Conservation (phyloP, 2,888 invertebrate genomes). For the Thereva unica region DNA sequence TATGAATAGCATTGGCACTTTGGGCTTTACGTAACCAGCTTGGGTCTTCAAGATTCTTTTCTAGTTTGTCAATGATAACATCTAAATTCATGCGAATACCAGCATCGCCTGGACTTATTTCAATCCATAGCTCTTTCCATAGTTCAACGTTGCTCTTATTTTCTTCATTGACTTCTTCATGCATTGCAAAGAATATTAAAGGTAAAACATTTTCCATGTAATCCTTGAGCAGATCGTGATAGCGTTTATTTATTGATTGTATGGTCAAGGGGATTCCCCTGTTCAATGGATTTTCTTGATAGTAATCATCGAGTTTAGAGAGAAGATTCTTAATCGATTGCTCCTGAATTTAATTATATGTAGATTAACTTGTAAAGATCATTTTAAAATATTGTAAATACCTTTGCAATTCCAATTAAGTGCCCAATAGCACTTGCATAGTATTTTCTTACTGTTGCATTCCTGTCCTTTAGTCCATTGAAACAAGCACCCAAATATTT, state of each 20-base stretch:
- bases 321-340: conserved; percentile 65
- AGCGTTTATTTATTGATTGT: conserved; percentile 79
- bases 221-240: conserved; percentile 79
- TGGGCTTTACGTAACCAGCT: conserved; percentile 89
- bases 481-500: conserved; percentile 64
- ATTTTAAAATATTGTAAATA: conserved; percentile 11
- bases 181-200: conserved; percentile 88
- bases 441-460: conserved; percentile 79
- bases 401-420: conserved; percentile 80
- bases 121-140: conserved; percentile 89
- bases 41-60: conserved; percentile 74
- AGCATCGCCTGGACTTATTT: conserved; percentile 85
- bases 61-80: conserved; percentile 71
- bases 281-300: conserved; percentile 73
- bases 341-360: conserved; percentile 47
- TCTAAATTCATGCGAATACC: conserved; percentile 78
- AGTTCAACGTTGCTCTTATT: conserved; percentile 67
- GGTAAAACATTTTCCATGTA: conserved; percentile 78
- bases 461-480: conserved; percentile 81
- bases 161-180: conserved; percentile 72
- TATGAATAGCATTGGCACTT: conserved; percentile 80
- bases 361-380: neutral
- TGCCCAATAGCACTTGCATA: conserved; percentile 85
- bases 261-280: conserved; percentile 75
- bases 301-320: conserved; percentile 62